Evolutionary conservation across 2,888 invertebrate species (phyloP).

Genomic region (Cephus sareptanus): DNA sequence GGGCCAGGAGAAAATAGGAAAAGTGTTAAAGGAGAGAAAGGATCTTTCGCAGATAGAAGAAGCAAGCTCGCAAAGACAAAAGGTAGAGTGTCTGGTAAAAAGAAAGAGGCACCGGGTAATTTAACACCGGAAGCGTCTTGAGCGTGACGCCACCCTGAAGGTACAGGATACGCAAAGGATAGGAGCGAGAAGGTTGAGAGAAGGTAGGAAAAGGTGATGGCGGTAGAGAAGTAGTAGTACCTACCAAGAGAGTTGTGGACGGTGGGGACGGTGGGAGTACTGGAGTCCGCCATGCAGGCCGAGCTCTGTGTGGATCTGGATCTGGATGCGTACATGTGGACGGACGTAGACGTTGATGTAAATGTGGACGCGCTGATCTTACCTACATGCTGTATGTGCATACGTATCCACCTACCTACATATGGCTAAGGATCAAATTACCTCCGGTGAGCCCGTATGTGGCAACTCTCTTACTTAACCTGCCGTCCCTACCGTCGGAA

Average conservation of each 20-base stretch:
- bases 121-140: conserved; percentile 66
- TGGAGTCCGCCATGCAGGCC: conserved; percentile 57
- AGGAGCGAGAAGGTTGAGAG: conserved; percentile 37
- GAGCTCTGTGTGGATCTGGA: conserved; percentile 19
- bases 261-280: conserved; percentile 47
- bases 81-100: conserved; percentile 9
- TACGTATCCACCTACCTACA: conserved; percentile 22
- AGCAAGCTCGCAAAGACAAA: conserved; percentile 6
- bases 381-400: conserved; percentile 16
- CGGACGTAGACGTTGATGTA: background rate
- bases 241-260: conserved; percentile 31
- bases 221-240: conserved; percentile 23
- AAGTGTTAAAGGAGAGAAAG: too few species aligned
- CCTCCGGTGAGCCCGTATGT: conserved; percentile 46
- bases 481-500: conserved; percentile 54
- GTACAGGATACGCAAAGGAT: conserved; percentile 61
- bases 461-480: conserved; percentile 60
- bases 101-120: conserved; percentile 56
- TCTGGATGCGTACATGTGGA: too few species aligned
- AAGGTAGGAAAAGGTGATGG: conserved; percentile 43
- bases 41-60: too few species aligned
- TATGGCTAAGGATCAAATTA: conserved; percentile 29
- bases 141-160: conserved; percentile 66
- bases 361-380: conserved; percentile 15
- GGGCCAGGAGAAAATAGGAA: too few species aligned